phyloP scores from a whole-genome alignment of 2,888 invertebrate species.

The Drosophila monieri region DNA sequence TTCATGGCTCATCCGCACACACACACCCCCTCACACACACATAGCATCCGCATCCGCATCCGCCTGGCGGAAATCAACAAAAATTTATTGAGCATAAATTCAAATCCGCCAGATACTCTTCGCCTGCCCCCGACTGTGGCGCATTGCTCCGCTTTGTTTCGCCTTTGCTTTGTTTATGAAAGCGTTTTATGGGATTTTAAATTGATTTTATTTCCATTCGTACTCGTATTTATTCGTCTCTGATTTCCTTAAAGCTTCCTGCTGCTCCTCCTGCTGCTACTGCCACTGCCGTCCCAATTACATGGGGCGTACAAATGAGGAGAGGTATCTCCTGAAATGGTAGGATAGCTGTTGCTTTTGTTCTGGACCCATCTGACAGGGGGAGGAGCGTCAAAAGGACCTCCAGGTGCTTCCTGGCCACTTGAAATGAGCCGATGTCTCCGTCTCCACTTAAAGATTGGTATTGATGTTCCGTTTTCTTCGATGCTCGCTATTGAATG shows the following conservation, averaged over 20 bases:
- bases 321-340: constrained; percentile 39
- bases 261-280: constrained; percentile 10
- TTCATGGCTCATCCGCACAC: constrained; percentile 56
- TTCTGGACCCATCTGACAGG: constrained; percentile 6
- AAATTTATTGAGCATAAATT: constrained; percentile 81
- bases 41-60: constrained; percentile 14
- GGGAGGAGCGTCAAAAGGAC: constrained; percentile 1
- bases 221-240: constrained; percentile 36
- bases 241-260: constrained; percentile 51
- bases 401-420: constrained; percentile 34
- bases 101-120: constrained; percentile 65
- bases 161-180: constrained; percentile 59
- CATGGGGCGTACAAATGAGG: constrained; percentile 40
- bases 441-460: constrained; percentile 8
- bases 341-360: constrained; percentile 57
- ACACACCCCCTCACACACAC: constrained; percentile 14
- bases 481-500: constrained; percentile 29
- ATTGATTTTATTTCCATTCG: constrained; percentile 70
- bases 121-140: constrained; percentile 28
- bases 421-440: constrained; percentile 5
- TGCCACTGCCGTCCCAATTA: constrained; percentile 21
- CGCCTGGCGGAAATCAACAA: constrained; percentile 71
- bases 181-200: constrained; percentile 75
- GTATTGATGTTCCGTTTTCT: constrained; percentile 4
- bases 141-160: constrained; percentile 15